Percentiles rank a stretch among this genome's conserved stretches.
phyloP scores from a whole-genome alignment of 2,888 invertebrate genomes.

The Calliphora vomitoria region DNA sequence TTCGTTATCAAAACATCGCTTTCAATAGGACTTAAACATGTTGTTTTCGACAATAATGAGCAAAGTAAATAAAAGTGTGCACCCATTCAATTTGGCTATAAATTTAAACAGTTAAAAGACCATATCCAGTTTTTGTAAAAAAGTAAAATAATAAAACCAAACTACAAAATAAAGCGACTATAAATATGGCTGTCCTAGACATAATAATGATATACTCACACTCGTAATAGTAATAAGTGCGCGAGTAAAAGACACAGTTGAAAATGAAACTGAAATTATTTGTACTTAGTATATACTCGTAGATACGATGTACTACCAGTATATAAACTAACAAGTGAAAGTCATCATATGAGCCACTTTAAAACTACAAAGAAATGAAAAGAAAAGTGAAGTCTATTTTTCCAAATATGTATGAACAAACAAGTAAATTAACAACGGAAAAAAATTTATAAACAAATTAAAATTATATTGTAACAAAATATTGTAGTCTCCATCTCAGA shows the following conservation, averaged over 20 bases:
- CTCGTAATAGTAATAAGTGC: slow-evolving; percentile 34
- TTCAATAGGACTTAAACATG: too few relatives aligned
- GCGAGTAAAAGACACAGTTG: slow-evolving; percentile 50
- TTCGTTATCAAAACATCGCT: too few relatives aligned
- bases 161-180: neutral
- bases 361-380: slow-evolving; percentile 32
- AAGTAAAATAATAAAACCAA: slow-evolving; percentile 4
- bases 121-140: neutral
- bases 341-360: slow-evolving; percentile 36
- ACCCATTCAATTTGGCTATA: too few relatives aligned
- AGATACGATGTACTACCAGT: slow-evolving; percentile 15
- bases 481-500: neutral
- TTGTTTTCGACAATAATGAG: too few relatives aligned
- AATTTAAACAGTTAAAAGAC: neutral
- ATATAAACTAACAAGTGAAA: slow-evolving; percentile 53
- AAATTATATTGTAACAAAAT: neutral
- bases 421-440: neutral
- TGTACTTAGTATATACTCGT: neutral
- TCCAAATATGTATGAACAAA: slow-evolving; percentile 18
- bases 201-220: slow-evolving; percentile 40
- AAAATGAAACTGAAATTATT: slow-evolving; percentile 51
- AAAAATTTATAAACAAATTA: neutral
- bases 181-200: slow-evolving; percentile 50
- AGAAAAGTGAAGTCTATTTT: slow-evolving; percentile 21
- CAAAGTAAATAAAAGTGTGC: too few relatives aligned